Conservation (phyloP, 2,113 vertebrate genomes). For the Nothoprocta perdicaria region DNA sequence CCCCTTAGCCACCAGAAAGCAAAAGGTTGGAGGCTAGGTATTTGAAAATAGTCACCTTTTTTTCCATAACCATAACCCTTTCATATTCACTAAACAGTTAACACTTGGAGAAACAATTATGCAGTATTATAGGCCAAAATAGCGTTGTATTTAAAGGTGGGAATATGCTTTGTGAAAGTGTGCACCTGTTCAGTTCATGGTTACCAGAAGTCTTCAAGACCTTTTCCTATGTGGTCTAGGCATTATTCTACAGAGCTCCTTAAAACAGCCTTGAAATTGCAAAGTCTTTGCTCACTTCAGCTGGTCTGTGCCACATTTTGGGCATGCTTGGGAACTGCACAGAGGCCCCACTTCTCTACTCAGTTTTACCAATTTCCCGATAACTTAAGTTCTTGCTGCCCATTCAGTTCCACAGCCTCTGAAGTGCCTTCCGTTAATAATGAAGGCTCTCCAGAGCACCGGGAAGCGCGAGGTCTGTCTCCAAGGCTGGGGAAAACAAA, state of each 20-base stretch:
- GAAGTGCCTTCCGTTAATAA: not conserved
- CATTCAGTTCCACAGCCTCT: not conserved
- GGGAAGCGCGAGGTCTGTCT: not conserved
- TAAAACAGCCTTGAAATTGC: not conserved
- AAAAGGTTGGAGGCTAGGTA: not conserved
- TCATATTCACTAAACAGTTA: not conserved
- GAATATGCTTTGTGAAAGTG: not conserved
- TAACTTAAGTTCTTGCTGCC: not conserved
- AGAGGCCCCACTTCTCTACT: not conserved
- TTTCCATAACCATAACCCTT: not conserved
- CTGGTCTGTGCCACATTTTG: rapidly evolving
- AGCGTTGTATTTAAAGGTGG: not conserved
- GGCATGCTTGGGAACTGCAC: not conserved
- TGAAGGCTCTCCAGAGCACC: rapidly evolving
- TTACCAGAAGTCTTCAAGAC: not conserved
- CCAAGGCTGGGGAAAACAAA: not conserved
- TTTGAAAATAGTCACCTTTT: not conserved
- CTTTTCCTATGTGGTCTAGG: not conserved
- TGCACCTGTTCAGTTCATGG: not conserved
- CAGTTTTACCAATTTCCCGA: not conserved
- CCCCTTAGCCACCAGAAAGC: not conserved
- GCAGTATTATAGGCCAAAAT: not conserved
- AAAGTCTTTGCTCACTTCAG: not conserved
- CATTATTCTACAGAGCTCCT: not conserved
- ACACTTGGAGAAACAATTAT: not conserved